phyloP scores from a whole-genome alignment of 2,113 vertebrate genomes.

The Leptosomus discolor region DNA sequence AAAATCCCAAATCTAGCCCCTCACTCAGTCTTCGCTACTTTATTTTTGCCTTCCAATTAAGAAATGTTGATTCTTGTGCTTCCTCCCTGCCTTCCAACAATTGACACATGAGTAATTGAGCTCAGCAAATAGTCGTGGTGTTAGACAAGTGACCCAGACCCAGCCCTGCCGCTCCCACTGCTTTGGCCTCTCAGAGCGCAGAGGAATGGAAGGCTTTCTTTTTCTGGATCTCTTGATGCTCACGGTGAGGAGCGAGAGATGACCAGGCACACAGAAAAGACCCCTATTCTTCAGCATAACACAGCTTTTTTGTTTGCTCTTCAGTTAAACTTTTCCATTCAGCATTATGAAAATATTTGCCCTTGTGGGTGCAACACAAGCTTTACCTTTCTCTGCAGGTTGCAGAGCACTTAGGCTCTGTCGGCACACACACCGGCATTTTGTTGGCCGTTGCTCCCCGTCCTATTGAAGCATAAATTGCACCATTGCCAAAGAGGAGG shows the following conservation, averaged over 20 bases:
- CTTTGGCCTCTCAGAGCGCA: not conserved
- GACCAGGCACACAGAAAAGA: not conserved
- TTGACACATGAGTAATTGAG: not conserved
- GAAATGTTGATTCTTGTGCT: not conserved
- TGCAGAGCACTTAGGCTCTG: not conserved
- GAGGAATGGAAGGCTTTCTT: not conserved
- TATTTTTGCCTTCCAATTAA: not conserved
- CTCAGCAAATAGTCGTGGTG: not conserved
- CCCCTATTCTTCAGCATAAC: not conserved
- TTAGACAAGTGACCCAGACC: not conserved
- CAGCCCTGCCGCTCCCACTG: not conserved
- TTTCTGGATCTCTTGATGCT: not conserved
- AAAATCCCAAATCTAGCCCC: too few relatives aligned
- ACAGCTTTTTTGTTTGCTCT: not conserved
- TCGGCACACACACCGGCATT: not conserved
- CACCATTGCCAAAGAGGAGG: not conserved
- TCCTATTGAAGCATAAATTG: not conserved
- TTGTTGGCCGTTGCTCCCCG: accelerated
- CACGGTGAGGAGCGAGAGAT: not conserved
- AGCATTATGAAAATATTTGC: not conserved
- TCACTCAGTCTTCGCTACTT: not conserved
- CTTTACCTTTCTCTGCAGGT: not conserved
- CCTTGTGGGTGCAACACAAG: too few relatives aligned
- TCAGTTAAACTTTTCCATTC: not conserved
- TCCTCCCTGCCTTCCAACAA: not conserved